These are phyloP conservation scores for Carposina sasakii DNA, from an alignment of 1,140 invertebrate genomes.

Conservation along the genomic window DNA sequence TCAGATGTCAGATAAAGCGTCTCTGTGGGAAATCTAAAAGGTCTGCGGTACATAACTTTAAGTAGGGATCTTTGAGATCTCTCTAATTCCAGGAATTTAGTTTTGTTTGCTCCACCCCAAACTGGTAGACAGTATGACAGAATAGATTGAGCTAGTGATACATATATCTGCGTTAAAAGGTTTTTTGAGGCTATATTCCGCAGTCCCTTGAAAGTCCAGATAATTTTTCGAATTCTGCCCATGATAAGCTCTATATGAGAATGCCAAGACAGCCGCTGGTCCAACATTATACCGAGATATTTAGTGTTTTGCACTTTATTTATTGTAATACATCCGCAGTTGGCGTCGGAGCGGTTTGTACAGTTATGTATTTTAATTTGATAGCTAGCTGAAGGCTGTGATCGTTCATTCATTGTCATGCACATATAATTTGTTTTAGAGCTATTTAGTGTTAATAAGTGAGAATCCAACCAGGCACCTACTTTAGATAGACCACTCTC, in stretches of 20 bases:
- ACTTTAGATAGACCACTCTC: background rate
- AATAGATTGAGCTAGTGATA: slow-evolving; percentile 1
- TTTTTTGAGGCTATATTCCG: background rate
- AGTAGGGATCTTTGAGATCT: slow-evolving; percentile 1
- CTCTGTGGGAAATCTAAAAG: background rate
- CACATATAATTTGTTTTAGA: slow-evolving; percentile 7
- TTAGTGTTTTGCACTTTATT: background rate
- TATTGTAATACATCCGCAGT: background rate
- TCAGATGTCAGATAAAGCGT: background rate
- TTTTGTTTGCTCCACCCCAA: slow-evolving; percentile 7
- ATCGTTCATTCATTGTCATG: background rate
- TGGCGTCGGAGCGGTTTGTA: background rate
- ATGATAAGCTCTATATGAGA: background rate
- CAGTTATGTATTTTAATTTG: slow-evolving; percentile 7
- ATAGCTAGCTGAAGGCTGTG: background rate
- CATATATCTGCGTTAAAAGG: background rate
- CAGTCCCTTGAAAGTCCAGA: slow-evolving; percentile 5
- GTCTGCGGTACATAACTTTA: background rate
- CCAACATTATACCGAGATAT: slow-evolving; percentile 9
- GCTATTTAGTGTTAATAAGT: background rate
- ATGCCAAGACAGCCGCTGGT: slow-evolving; percentile 2
- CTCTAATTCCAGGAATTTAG: slow-evolving; percentile 1
- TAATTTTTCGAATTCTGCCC: slow-evolving; percentile 3
- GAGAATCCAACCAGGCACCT: background rate
- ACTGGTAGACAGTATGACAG: slow-evolving; percentile 1